phyloP scores from a whole-genome alignment of 2,888 invertebrate species.

The Agrochola lota region DNA sequence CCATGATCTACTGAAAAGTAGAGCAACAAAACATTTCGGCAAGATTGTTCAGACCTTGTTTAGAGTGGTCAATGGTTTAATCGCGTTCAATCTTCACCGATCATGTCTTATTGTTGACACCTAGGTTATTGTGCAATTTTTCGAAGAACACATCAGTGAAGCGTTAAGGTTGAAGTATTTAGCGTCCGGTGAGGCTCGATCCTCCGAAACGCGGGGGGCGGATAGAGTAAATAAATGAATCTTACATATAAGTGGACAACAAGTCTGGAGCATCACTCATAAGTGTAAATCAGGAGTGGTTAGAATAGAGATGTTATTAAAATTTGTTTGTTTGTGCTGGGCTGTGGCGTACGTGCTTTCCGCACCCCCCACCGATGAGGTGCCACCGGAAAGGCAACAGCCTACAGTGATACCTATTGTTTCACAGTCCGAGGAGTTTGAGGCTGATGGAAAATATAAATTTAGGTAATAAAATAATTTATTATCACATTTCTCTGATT shows the following conservation, averaged over 20 bases:
- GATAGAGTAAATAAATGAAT: conserved; percentile 88
- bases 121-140: conserved; percentile 88
- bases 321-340: conserved; percentile 75
- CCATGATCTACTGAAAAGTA: neutral
- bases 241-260: conserved; percentile 88
- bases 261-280: conserved; percentile 87
- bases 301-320: conserved; percentile 80
- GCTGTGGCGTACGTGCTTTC: conserved; percentile 72
- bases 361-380: conserved; percentile 76
- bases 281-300: conserved; percentile 81
- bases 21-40: conserved; percentile 43
- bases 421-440: conserved; percentile 88
- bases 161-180: conserved; percentile 90
- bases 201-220: conserved; percentile 88
- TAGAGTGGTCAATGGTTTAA: conserved; percentile 74
- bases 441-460: conserved; percentile 88
- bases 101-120: conserved; percentile 87
- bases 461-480: conserved; percentile 81
- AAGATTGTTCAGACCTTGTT: conserved; percentile 68
- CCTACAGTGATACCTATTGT: conserved; percentile 88
- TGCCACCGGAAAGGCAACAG: conserved; percentile 80
- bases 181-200: conserved; percentile 85
- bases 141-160: conserved; percentile 86
- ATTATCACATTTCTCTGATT: neutral
- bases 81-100: conserved; percentile 79